Base-by-base conservation (phyloP, 2,888 invertebrate species). In the Leptinotarsa peninsularis region DNA sequence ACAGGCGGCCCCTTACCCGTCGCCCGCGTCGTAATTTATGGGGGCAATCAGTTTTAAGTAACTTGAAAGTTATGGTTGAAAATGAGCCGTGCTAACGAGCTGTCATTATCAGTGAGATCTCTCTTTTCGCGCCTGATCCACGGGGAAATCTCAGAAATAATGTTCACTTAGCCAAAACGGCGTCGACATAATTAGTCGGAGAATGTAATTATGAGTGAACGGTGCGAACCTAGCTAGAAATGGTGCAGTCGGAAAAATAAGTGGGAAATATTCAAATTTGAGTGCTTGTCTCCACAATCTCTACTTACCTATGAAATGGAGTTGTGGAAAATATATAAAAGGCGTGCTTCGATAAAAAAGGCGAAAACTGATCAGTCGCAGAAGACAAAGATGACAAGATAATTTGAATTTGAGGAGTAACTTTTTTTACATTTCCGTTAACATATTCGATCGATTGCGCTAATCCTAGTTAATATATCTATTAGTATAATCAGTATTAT, bases 31-130 rank as follows among this genome's bases (percentile, higher is more conserved):
- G 43, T 74, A 67, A 74, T 74, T 74, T 74, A 74, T 74, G 74
- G 67, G 71, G 67, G 43, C 74, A 74, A 74, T 74, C 74, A 74
- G 74, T 74, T 74, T 74, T 74, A 74, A 74, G 74, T 74, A 74
- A 74, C 74, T 74, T 58, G 63, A 58, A 71, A 74, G 74, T 74
- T 71, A 74, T 71, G 74, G 74, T 74, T 67, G 66, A 74, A 74
- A 71, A 74, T 74, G 74, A 74, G 74, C 71, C 58, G 56, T 58
- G 74, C 74, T 74, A 74, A 74, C 69, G 74, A 74, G 74, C 63
- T 43, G 63, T 63, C 66, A 71, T 66, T 66, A 33, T 63, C 27
- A 23, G 50, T 18, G 54, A n/a, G 72, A 74, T 70, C 43, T 60
- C 27, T 73, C 54, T 66, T 66, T 72, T 69, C 66, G n/a, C 66